Evolutionary conservation across 2,888 invertebrate genomes (phyloP), one percentile per base, ranked within the genome.

Genomic region (Atherix ibis): DNA sequence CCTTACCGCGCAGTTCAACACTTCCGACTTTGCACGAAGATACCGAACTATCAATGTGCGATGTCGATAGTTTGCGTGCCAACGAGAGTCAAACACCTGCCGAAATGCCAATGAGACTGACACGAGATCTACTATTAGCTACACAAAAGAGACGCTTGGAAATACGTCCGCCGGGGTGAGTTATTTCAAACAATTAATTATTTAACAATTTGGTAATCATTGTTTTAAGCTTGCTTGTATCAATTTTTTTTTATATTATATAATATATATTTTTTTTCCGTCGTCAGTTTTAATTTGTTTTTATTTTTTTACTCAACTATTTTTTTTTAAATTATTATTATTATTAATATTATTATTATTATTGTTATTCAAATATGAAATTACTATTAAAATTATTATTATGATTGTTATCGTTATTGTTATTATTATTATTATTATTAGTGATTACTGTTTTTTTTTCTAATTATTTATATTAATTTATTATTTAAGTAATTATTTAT

Each of bases 1-100:
- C 66, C 36, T 53, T 67, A 40, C 65, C 67, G 32, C 64, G 66
- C 44, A 63, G 66, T 41, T 66, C 64, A 40, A 68, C 67, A 43
- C 65, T 88, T 50, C 87, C 88, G 13, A 87, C 88, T 5, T 66
- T 91, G 29, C 84, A 83, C 60, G 91, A 91, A 63, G 88, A 87
- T 50, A 69, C 75, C 52, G 85, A 85, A 62, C 66, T 82, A 46
- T 57, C 56, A 34, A 51, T 59, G 52, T 66, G 50, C 41, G 57
- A 59, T 39, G 58, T 58, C 43, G 55, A 55, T 35, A 54, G 53
- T 40, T 46, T 57, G 36, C 52, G 52, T 22, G 47, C 52, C 27
- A 32, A 32, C 12, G 36, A 31, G 5, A 50, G 52, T 5, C 54
- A 52, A 26, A 48, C 50, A 40, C 51, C 57, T n/a, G 50, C 50